Percentiles rank a stretch among this genome's conserved stretches.
phyloP scores from a whole-genome alignment of 2,888 invertebrate genomes.

The Phaedon cochleariae region DNA sequence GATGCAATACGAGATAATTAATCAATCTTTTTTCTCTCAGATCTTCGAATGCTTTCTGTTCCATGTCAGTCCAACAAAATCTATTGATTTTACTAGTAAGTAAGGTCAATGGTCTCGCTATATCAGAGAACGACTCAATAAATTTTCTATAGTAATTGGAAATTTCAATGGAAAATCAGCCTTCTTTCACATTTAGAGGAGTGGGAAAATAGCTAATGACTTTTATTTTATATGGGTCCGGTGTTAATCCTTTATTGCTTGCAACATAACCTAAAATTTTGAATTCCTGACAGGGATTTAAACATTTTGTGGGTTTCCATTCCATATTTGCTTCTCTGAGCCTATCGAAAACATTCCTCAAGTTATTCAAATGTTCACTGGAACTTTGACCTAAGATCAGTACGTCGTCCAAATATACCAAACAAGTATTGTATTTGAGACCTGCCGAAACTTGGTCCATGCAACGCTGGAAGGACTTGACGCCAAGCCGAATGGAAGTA shows the following conservation, averaged over 20 bases:
- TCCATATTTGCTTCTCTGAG: not conserved
- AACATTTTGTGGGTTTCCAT: slow-evolving; percentile 13
- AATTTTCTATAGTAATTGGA: slow-evolving; percentile 41
- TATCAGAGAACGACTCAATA: slow-evolving; percentile 35
- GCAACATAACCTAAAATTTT: slow-evolving; percentile 3
- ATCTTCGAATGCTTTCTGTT: slow-evolving; percentile 13
- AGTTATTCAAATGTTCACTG: slow-evolving; percentile 26
- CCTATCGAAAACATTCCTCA: not conserved
- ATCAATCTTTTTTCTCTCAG: not conserved
- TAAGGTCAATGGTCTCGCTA: slow-evolving; percentile 32
- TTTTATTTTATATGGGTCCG: slow-evolving; percentile 37
- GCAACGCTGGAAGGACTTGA: slow-evolving; percentile 14
- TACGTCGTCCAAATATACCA: slow-evolving; percentile 41
- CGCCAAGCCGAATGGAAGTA: slow-evolving; percentile 10
- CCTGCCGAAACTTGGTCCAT: slow-evolving; percentile 13
- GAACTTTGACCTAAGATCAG: slow-evolving; percentile 35
- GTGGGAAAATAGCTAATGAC: slow-evolving; percentile 35
- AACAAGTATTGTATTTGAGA: not conserved
- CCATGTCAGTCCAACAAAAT: slow-evolving; percentile 28
- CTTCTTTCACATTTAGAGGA: slow-evolving; percentile 34
- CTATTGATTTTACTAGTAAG: slow-evolving; percentile 35
- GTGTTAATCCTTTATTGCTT: slow-evolving; percentile 16
- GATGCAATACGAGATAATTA: not conserved
- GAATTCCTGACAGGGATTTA: not conserved
- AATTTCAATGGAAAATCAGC: slow-evolving; percentile 37